A percentile compares a stretch with the other conserved stretches of the same genome.
Conservation (phyloP, 2,888 invertebrate genomes). For the Aphidoletes aphidimyza region DNA sequence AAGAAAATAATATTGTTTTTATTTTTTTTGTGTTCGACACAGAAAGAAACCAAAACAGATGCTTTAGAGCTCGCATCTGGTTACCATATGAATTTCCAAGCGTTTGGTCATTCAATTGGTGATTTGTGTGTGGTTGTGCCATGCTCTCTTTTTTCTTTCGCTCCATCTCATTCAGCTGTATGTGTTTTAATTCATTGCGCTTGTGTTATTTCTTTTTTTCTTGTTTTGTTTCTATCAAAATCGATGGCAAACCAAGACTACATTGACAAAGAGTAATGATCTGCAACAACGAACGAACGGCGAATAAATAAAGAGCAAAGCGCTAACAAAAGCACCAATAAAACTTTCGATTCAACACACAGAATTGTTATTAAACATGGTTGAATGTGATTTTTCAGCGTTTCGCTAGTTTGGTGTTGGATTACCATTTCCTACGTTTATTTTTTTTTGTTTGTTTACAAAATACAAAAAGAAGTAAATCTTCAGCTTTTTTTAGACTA, state of each 20-base stretch:
- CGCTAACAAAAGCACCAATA: background rate
- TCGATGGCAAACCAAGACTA: constrained; percentile 28
- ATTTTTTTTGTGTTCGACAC: background rate
- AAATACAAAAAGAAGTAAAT: too few relatives aligned
- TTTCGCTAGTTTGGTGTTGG: background rate
- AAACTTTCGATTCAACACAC: background rate
- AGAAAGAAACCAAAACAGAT: background rate
- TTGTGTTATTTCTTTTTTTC: too few relatives aligned
- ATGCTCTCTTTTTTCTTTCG: background rate
- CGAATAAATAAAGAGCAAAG: background rate
- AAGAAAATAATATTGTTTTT: background rate
- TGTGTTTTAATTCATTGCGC: too few relatives aligned
- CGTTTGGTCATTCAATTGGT: constrained; percentile 27
- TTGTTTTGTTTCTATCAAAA: constrained; percentile 35
- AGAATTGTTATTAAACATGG: background rate
- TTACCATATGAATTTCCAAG: constrained; percentile 19
- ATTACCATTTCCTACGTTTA: background rate
- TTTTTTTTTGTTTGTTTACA: too few relatives aligned
- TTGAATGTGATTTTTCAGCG: background rate
- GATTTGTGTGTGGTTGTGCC: too few relatives aligned
- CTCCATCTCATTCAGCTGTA: background rate
- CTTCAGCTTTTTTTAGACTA: background rate
- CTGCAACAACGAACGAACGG: background rate
- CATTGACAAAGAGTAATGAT: constrained; percentile 48
- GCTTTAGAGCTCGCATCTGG: constrained; percentile 26